Conservation (phyloP, 2,888 invertebrate species). For the Lingula anatina region DNA sequence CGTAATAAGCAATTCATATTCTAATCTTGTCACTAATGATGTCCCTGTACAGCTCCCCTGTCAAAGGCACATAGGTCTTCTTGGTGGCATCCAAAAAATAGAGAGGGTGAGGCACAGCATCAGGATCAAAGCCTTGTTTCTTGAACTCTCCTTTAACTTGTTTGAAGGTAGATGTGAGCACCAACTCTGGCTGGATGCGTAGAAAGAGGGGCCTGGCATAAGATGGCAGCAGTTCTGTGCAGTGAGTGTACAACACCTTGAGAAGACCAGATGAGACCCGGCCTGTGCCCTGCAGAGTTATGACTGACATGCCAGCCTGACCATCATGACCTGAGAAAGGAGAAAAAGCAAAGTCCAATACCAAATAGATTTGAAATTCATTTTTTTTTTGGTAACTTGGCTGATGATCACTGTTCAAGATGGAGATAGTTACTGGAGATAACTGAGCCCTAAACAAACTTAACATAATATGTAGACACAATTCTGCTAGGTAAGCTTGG, state of each 20-base stretch:
- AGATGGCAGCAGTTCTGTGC: slow-evolving; percentile 19
- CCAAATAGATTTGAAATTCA: no score
- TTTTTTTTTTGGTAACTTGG: no score
- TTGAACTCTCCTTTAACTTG: slow-evolving; percentile 29
- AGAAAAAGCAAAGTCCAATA: no score
- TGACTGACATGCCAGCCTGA: slow-evolving; percentile 37
- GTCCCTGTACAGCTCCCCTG: slow-evolving; percentile 1
- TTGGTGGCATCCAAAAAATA: slow-evolving; percentile 18
- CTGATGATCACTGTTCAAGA: no score
- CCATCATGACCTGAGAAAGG: slow-evolving; percentile 22
- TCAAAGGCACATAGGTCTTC: slow-evolving; percentile 20
- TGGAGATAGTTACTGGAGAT: no score
- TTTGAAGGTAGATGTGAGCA: slow-evolving; percentile 30
- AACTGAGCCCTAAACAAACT: no score
- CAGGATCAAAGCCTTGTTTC: slow-evolving; percentile 33
- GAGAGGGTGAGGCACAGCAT: slow-evolving; percentile 20
- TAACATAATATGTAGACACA: no score
- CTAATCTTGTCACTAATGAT: no score
- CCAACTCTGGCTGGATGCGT: slow-evolving; percentile 18
- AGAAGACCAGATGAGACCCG: slow-evolving; percentile 12
- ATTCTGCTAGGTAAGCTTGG: no score
- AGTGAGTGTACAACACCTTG: slow-evolving; percentile 16
- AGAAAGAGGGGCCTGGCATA: slow-evolving; percentile 35
- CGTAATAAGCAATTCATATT: no score
- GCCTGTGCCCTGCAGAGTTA: slow-evolving; percentile 18